These are phyloP conservation scores for Sylvicola cinctus DNA, from an alignment of 2,888 invertebrate genomes.

Conservation along the genomic window DNA sequence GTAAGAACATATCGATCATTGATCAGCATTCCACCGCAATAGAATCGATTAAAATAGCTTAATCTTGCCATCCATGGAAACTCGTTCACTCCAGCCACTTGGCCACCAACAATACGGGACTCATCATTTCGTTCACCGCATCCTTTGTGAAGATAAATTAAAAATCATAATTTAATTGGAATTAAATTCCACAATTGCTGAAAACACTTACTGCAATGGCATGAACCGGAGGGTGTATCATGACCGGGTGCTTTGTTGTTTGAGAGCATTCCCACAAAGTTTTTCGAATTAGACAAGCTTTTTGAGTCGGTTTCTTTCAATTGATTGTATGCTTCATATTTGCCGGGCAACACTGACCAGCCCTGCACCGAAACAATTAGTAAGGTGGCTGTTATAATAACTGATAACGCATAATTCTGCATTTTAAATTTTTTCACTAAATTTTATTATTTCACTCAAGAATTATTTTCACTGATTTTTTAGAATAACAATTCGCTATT, in stretches of 20 bases:
- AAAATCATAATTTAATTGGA: conserved; percentile 3
- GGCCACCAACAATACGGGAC: conserved; percentile 64
- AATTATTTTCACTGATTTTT: too few species aligned
- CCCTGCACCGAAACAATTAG: not conserved
- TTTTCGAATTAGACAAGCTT: conserved; percentile 10
- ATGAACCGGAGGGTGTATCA: conserved; percentile 31
- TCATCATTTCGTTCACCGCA: conserved; percentile 70
- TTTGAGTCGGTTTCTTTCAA: conserved; percentile 11
- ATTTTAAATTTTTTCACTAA: too few species aligned
- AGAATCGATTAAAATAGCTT: conserved; percentile 72
- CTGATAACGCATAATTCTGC: too few species aligned
- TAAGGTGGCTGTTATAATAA: too few species aligned
- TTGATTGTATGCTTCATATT: conserved; percentile 18
- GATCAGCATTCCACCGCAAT: conserved; percentile 74
- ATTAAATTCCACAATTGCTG: not conserved
- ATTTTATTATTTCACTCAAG: too few species aligned
- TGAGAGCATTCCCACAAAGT: not conserved
- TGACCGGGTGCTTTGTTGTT: conserved; percentile 36
- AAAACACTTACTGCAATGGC: conserved; percentile 41
- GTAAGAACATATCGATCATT: conserved; percentile 75
- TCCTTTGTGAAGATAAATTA: conserved; percentile 28
- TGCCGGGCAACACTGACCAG: conserved; percentile 16
- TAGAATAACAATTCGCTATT: too few species aligned
- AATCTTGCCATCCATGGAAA: conserved; percentile 80
- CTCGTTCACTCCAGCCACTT: conserved; percentile 51